Evolutionary conservation across 2,797 vertebrate species (phyloP).

Genomic region (Carduelis carduelis): DNA sequence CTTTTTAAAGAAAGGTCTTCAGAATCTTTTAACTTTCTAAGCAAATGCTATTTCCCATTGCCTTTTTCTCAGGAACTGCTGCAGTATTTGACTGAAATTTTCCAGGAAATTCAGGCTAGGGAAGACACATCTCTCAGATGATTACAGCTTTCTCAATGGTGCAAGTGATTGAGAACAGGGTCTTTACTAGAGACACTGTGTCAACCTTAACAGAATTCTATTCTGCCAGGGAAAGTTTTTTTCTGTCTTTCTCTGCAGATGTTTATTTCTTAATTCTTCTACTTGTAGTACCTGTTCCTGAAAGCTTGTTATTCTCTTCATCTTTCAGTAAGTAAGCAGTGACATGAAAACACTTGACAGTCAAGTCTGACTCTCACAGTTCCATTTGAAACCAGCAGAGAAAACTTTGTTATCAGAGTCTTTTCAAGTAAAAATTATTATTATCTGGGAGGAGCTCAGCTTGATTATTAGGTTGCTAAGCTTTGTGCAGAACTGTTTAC

Average conservation of each 20-base stretch:
- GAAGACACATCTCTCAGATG: not conserved
- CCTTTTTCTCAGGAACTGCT: not conserved
- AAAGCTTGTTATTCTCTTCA: not conserved
- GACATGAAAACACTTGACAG: not conserved
- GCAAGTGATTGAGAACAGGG: not conserved
- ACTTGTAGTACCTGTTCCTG: not conserved
- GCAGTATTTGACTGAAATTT: not conserved
- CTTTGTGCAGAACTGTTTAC: not conserved
- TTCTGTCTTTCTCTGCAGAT: not conserved
- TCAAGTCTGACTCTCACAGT: not conserved
- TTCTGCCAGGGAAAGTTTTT: not conserved
- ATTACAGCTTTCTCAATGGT: not conserved
- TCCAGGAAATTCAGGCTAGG: not conserved
- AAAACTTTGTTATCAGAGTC: not conserved
- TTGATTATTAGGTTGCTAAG: not conserved
- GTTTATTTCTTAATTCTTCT: not conserved
- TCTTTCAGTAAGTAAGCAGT: not conserved
- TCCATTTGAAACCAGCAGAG: not conserved
- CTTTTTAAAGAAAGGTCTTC: not conserved
- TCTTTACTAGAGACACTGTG: not conserved
- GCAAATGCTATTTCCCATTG: not conserved
- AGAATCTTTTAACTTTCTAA: not conserved
- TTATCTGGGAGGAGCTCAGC: not conserved
- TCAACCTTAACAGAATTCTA: not conserved
- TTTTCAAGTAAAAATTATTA: not conserved